Evolutionary conservation across 2,888 invertebrate genomes (phyloP).

Genomic region (Synanthedon vespiformis): DNA sequence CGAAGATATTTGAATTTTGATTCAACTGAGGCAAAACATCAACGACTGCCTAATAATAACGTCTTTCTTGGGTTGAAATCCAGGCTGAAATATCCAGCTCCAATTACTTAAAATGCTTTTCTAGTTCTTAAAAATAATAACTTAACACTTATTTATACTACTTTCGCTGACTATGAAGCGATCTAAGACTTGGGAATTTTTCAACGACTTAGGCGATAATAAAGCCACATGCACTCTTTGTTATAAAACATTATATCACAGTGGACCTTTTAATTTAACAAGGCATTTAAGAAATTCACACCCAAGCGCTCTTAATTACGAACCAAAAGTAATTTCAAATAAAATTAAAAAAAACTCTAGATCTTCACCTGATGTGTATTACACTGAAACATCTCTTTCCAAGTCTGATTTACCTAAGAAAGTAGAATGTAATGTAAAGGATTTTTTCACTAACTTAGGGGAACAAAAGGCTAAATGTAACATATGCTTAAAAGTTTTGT

Average conservation of each 20-base stretch:
- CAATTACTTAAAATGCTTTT: too few species aligned
- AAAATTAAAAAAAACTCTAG: not conserved
- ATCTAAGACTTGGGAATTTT: constrained; percentile 1
- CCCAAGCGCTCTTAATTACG: not conserved
- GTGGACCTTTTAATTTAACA: not conserved
- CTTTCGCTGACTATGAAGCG: not conserved
- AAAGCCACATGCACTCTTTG: not conserved
- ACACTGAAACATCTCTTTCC: not conserved
- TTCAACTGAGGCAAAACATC: not conserved
- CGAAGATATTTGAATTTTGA: not conserved
- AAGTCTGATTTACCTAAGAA: not conserved
- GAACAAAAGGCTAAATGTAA: constrained; percentile 1
- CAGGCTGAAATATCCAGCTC: too few species aligned
- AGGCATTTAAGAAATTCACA: not conserved
- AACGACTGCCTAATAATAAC: not conserved
- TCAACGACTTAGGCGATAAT: not conserved
- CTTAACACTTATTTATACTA: too few species aligned
- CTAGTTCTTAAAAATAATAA: too few species aligned
- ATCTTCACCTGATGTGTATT: not conserved
- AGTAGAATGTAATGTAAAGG: not conserved
- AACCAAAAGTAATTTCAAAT: not conserved
- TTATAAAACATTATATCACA: not conserved
- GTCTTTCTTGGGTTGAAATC: too few species aligned
- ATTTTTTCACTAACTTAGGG: not conserved
- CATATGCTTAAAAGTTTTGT: not conserved